Evolutionary conservation across 2,888 invertebrate species (phyloP), one percentile per base, ranked within the genome.

Genomic region (Ophion ellenae): DNA sequence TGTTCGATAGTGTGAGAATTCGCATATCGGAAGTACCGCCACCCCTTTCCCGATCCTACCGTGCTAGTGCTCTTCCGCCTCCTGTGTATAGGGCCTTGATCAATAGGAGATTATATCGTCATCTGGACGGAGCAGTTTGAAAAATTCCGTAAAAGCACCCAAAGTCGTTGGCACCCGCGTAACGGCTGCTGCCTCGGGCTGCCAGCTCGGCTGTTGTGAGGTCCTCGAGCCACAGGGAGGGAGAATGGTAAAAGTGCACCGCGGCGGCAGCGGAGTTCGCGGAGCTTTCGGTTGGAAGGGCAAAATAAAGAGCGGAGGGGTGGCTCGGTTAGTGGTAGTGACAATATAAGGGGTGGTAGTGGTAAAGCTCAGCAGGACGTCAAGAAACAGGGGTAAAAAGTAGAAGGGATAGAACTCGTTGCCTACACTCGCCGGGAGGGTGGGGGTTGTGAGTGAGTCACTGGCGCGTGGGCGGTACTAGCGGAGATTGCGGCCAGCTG

Each of bases 61-160:
- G 40, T 47, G 45, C 61, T n/a, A 61, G 45, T 67, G 71, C 64
- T 47, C 45, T 24, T 61, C 67, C 70, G 71, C 61, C 67, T 73
- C 71, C 57, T 24, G 63, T 61, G 70, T 70, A 76, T 80, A 81
- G 69, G 89, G 90, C 90, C 90, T 92, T 93, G 91, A 93, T 94
- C 92, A 92, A 92, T 92, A 92, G 92, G 90, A 92, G 93, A 93
- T 94, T 93, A 93, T 92, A 91, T 90, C 91, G 92, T 93, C 92
- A 93, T 92, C 92, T 92, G 91, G 90, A 90, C 89, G 89, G 90
- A 91, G 91, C 91, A 92, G 92, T 92, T 92, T 89, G 77, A 92
- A 93, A 93, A 93, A 93, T 92, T 91, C 91, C 91, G 90, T 92
- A 90, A 93, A 93, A 92, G 92, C 91, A 90, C 90, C 53, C 90